These are phyloP conservation scores for Thalassoma bifasciatum DNA, from an alignment of 2,113 vertebrate species.

Conservation along the genomic window DNA sequence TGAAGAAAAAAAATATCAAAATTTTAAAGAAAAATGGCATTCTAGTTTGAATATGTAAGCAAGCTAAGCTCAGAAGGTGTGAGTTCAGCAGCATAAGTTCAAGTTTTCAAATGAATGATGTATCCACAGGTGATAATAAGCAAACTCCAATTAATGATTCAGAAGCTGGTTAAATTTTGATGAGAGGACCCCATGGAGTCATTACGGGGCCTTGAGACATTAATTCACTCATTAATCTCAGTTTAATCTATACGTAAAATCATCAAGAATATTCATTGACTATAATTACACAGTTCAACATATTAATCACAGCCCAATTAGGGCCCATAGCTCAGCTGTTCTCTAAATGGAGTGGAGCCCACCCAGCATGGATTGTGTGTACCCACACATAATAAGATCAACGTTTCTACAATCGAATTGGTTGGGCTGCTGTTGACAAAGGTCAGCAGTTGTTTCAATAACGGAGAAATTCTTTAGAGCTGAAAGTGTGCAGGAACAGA, in stretches of 20 bases:
- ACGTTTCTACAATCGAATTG: slow-evolving; percentile 25
- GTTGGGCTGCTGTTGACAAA: slow-evolving; percentile 28
- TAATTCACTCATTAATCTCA: slow-evolving; percentile 67
- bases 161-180: slow-evolving; percentile 71
- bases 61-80: slow-evolving; percentile 40
- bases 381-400: slow-evolving; percentile 31
- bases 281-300: slow-evolving; percentile 61
- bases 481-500: background rate
- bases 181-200: slow-evolving; percentile 59
- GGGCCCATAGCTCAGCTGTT: slow-evolving; percentile 24
- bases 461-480: background rate
- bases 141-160: slow-evolving; percentile 79
- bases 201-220: slow-evolving; percentile 65
- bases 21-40: background rate
- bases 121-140: slow-evolving; percentile 79
- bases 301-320: slow-evolving; percentile 69
- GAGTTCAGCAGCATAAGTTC: slow-evolving; percentile 25
- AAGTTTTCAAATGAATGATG: slow-evolving; percentile 56
- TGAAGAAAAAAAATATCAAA: background rate
- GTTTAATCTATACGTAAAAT: slow-evolving; percentile 63
- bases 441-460: slow-evolving; percentile 19
- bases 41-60: slow-evolving; percentile 33
- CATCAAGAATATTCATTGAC: slow-evolving; percentile 50
- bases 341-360: slow-evolving; percentile 40
- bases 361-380: slow-evolving; percentile 16